A percentile compares a stretch with the other conserved stretches of the same genome.
Conservation (phyloP, 2,797 vertebrate genomes). For the Galagoides demidoff region DNA sequence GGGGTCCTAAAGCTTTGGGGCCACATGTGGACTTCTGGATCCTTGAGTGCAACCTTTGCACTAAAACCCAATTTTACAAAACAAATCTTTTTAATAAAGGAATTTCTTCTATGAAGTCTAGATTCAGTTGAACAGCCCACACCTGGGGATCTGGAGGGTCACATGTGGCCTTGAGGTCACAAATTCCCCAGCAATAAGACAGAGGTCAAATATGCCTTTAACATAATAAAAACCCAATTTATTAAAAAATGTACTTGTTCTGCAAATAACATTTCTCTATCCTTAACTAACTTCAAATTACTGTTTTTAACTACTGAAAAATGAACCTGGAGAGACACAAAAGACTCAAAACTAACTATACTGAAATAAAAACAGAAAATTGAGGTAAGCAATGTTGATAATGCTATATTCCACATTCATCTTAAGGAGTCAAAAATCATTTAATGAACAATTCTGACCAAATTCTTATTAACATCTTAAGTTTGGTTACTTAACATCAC, state of each 20-base stretch:
- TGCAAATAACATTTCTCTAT: background rate
- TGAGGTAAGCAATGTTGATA: slow-evolving; percentile 2
- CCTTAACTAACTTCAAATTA: slow-evolving; percentile 51
- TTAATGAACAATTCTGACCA: slow-evolving; percentile 12
- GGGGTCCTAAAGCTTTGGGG: background rate
- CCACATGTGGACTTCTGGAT: background rate
- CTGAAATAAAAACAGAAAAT: slow-evolving; percentile 50
- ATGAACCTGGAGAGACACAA: background rate
- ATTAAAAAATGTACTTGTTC: slow-evolving; percentile 17
- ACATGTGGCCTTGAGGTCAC: too few species aligned
- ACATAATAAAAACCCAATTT: background rate
- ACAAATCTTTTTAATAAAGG: too few species aligned
- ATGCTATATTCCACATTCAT: background rate
- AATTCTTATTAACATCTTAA: slow-evolving; percentile 29
- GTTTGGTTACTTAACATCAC: background rate
- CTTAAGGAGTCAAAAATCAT: slow-evolving; percentile 13
- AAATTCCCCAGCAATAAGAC: background rate
- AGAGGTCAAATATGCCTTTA: background rate
- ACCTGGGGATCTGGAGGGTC: too few species aligned
- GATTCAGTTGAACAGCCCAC: too few species aligned
- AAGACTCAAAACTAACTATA: slow-evolving; percentile 24
- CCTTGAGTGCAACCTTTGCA: too few species aligned
- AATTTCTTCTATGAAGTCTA: too few species aligned
- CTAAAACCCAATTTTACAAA: too few species aligned
- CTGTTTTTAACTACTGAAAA: slow-evolving; percentile 32